A percentile compares a stretch with the other conserved stretches of the same genome.
phyloP scores from a whole-genome alignment of 2,888 invertebrate species.

The Sminthurides aquaticus region DNA sequence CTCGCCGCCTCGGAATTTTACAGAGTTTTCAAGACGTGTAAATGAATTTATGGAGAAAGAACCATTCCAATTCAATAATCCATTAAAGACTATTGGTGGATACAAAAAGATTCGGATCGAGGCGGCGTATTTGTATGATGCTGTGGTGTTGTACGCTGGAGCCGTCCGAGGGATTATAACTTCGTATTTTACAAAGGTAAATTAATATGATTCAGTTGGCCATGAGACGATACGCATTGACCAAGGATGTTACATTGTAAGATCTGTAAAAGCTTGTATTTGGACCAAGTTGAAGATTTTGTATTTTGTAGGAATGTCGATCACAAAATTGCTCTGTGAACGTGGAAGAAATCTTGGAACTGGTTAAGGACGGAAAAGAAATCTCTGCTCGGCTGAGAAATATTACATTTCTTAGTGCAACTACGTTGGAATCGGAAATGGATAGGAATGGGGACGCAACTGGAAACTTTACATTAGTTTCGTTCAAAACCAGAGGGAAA shows the following conservation, averaged over 20 bases:
- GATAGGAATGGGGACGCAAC: conserved; percentile 87
- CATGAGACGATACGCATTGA: no score
- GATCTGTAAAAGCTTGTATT: no score
- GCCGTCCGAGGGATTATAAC: conserved; percentile 55
- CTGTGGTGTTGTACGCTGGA: conserved; percentile 77
- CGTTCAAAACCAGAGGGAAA: conserved; percentile 46
- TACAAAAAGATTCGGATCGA: conserved; percentile 61
- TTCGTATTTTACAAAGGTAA: not conserved
- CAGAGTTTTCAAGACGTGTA: conserved; percentile 55
- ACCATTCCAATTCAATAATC: conserved; percentile 82
- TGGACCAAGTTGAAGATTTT: no score
- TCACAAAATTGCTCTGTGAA: no score
- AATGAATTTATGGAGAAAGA: conserved; percentile 66
- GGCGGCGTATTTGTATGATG: conserved; percentile 79
- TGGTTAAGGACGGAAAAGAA: conserved; percentile 45
- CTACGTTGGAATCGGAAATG: conserved; percentile 52
- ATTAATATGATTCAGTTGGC: not conserved
- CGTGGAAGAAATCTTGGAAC: no score
- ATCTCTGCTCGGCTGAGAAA: conserved; percentile 47
- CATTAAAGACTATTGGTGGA: conserved; percentile 61
- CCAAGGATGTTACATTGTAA: no score
- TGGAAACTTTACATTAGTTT: conserved; percentile 84
- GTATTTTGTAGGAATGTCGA: no score
- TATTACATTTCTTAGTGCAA: conserved; percentile 48
- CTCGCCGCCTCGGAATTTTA: conserved; percentile 52